Conservation (phyloP, 1,140 invertebrate species). For the Ctenoplectra terminalis region DNA sequence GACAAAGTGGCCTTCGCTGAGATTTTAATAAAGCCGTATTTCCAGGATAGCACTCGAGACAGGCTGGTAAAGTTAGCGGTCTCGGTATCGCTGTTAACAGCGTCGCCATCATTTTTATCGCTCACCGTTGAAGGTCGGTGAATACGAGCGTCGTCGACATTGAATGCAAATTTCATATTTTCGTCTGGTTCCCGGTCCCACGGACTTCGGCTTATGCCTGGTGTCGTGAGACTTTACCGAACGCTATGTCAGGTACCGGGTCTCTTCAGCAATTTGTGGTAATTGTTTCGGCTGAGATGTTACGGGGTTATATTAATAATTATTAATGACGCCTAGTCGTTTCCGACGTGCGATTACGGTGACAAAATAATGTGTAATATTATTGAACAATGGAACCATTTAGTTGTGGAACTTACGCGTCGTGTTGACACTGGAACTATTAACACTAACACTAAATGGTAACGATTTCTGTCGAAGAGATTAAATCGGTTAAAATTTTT, state of each 20-base stretch:
- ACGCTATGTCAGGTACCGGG: not conserved
- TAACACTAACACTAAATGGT: too few relatives aligned
- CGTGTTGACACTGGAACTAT: too few relatives aligned
- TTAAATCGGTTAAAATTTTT: too few relatives aligned
- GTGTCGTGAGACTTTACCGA: slow-evolving; percentile 40
- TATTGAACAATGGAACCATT: not conserved
- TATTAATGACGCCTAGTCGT: not conserved
- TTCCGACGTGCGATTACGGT: not conserved
- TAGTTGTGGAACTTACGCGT: not conserved
- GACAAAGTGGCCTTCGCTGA: not conserved
- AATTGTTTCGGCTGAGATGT: slow-evolving; percentile 29
- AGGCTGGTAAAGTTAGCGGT: not conserved
- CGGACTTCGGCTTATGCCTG: slow-evolving; percentile 22
- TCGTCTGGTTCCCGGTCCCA: slow-evolving; percentile 61
- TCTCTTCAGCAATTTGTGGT: not conserved
- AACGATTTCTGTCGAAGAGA: too few relatives aligned
- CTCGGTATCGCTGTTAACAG: slow-evolving; percentile 34
- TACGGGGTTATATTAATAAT: slow-evolving; percentile 5
- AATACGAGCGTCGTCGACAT: slow-evolving; percentile 43
- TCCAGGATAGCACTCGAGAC: not conserved
- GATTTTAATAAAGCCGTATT: slow-evolving; percentile 40
- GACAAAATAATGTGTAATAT: not conserved
- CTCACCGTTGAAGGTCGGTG: not conserved
- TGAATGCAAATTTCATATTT: slow-evolving; percentile 67
- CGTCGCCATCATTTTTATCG: slow-evolving; percentile 54